These are phyloP conservation scores for Cactoblastis cactorum DNA, from an alignment of 2,888 invertebrate species.

Conservation along the genomic window DNA sequence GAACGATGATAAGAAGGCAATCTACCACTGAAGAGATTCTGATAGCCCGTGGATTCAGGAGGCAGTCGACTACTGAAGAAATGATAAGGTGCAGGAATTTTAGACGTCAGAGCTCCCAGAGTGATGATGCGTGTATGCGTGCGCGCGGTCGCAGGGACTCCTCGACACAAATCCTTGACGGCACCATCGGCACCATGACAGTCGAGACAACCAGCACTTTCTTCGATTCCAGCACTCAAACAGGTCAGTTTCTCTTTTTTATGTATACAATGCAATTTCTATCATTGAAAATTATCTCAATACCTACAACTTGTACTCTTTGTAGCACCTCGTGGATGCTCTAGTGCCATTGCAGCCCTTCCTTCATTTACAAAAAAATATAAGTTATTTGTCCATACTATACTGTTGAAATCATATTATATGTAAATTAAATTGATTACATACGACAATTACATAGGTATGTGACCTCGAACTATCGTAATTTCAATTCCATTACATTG, in stretches of 20 bases:
- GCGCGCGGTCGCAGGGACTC: constrained; percentile 89
- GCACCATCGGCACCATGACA: constrained; percentile 94
- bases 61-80: constrained; percentile 95
- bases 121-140: constrained; percentile 86
- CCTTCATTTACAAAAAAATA: too few relatives aligned
- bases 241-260: constrained; percentile 81
- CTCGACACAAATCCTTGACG: constrained; percentile 93
- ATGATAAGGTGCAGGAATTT: constrained; percentile 95
- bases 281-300: too few relatives aligned
- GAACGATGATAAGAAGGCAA: too few relatives aligned
- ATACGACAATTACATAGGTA: too few relatives aligned
- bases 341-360: too few relatives aligned
- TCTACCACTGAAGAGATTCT: constrained; percentile 95
- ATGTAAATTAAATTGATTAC: too few relatives aligned
- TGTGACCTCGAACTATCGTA: too few relatives aligned
- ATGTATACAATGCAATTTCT: neutral
- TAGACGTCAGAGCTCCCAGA: constrained; percentile 93
- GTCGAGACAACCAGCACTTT: constrained; percentile 95
- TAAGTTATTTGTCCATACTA: neutral
- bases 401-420: too few relatives aligned
- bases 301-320: too few relatives aligned
- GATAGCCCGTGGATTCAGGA: constrained; percentile 92
- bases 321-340: too few relatives aligned
- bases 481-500: too few relatives aligned
- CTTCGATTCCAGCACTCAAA: constrained; percentile 95